Percentiles rank a stretch among this genome's conserved stretches.
Evolutionary conservation across 2,113 vertebrate species (phyloP).

Genomic region (Poeciliopsis turrubarensis): DNA sequence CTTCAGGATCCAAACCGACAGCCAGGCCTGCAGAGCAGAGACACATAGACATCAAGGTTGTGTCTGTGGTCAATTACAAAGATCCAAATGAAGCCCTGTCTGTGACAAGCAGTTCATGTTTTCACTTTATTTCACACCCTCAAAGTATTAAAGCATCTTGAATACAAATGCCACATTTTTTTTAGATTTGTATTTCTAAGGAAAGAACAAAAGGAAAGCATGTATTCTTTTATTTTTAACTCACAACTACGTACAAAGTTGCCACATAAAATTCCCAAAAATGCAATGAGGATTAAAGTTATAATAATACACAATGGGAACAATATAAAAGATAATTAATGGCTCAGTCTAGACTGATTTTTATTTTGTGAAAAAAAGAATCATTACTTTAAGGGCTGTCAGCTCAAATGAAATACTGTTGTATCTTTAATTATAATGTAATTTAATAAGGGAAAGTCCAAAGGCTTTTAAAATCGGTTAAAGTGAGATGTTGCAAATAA

Average conservation of each 20-base stretch:
- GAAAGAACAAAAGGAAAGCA: neutral
- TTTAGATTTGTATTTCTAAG: neutral
- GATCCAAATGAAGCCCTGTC: neutral
- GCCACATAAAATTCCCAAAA: neutral
- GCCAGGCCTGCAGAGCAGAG: conserved; percentile 84
- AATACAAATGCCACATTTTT: neutral
- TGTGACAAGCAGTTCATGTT: neutral
- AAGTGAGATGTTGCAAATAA: too few species aligned
- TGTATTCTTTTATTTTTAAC: neutral
- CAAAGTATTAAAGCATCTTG: neutral
- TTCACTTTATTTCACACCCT: too few species aligned
- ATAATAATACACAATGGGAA: too few species aligned
- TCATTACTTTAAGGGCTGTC: too few species aligned
- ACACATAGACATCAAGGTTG: conserved; percentile 4
- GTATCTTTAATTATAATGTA: too few species aligned
- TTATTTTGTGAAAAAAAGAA: too few species aligned
- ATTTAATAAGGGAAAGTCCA: too few species aligned
- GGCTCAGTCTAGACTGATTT: too few species aligned
- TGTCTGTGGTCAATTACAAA: neutral
- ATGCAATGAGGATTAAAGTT: too few species aligned
- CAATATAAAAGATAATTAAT: too few species aligned
- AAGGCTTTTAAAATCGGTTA: too few species aligned
- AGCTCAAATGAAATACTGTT: too few species aligned
- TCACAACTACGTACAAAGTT: neutral
- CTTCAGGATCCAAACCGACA: conserved; percentile 94